A percentile compares a stretch with the other conserved stretches of the same genome.
Conservation (phyloP, 2,113 vertebrate species). For the Spilogale gracilis region DNA sequence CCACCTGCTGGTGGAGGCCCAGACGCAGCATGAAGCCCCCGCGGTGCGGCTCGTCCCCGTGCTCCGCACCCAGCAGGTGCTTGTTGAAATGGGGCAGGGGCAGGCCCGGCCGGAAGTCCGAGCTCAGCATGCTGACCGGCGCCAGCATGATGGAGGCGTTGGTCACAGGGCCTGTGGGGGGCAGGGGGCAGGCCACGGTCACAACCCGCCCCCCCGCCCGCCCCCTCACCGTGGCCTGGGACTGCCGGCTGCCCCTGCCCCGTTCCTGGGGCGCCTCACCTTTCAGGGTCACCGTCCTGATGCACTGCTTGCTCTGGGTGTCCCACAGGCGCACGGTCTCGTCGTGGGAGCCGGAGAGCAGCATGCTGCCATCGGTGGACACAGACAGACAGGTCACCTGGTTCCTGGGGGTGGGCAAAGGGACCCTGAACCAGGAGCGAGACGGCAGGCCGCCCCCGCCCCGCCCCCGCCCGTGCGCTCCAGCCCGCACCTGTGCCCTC, state of each 20-base stretch:
- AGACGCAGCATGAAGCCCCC: slow-evolving; percentile 92
- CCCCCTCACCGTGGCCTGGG: too few relatives aligned
- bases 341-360: slow-evolving; percentile 96
- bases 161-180: slow-evolving; percentile 91
- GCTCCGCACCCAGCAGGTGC: slow-evolving; percentile 91
- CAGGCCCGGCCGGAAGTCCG: slow-evolving; percentile 92
- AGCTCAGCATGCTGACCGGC: slow-evolving; percentile 94
- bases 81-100: slow-evolving; percentile 94
- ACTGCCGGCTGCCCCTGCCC: background rate
- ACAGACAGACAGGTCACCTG: slow-evolving; percentile 96
- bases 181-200: rapidly evolving
- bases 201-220: background rate
- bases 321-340: slow-evolving; percentile 97
- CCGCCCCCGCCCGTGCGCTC: too few relatives aligned
- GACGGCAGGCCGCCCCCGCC: too few relatives aligned
- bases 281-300: slow-evolving; percentile 94
- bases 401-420: slow-evolving; percentile 87
- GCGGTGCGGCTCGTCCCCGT: slow-evolving; percentile 83
- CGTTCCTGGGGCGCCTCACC: slow-evolving; percentile 84
- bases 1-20: slow-evolving; percentile 91
- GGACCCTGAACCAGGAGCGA: background rate
- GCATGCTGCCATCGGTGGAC: slow-evolving; percentile 94
- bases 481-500: slow-evolving; percentile 93
- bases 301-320: slow-evolving; percentile 96
- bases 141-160: slow-evolving; percentile 93